A percentile compares a stretch with the other conserved stretches of the same genome.
Conservation (phyloP, 2,888 invertebrate species). For the Eueremaeus valkanovi region DNA sequence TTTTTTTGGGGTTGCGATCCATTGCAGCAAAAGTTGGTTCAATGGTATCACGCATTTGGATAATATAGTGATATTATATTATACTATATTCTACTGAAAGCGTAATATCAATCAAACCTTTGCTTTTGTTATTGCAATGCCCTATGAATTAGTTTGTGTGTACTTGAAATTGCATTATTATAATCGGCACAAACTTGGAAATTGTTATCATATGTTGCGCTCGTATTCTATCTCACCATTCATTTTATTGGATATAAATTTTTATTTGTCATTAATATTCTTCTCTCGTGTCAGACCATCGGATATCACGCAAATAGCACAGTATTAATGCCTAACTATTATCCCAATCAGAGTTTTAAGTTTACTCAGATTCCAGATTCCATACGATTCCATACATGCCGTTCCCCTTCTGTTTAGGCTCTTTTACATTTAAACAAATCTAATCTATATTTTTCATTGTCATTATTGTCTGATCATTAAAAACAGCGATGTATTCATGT, state of each 20-base stretch:
- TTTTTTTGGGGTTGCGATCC: neutral
- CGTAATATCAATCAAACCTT: conserved; percentile 29
- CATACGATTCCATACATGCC: too few species aligned
- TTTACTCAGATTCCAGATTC: conserved; percentile 23
- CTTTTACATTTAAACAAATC: neutral
- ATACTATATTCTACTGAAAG: conserved; percentile 21
- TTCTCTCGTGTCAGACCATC: conserved; percentile 4
- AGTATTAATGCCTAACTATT: neutral
- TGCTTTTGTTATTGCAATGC: conserved; percentile 12
- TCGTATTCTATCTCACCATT: conserved; percentile 20
- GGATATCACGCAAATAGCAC: neutral
- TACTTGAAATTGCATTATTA: conserved; percentile 19
- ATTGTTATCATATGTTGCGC: conserved; percentile 16
- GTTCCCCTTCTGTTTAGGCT: neutral
- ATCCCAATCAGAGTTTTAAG: conserved; percentile 9
- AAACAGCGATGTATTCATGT: neutral
- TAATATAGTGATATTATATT: conserved; percentile 24
- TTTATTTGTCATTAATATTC: conserved; percentile 30
- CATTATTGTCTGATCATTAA: neutral
- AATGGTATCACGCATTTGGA: conserved; percentile 22
- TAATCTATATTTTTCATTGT: conserved; percentile 8
- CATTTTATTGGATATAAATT: conserved; percentile 29
- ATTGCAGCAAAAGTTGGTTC: neutral
- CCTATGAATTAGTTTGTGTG: neutral
- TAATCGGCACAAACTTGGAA: conserved; percentile 1